A percentile compares a stretch with the other conserved stretches of the same genome.
phyloP scores from a whole-genome alignment of 2,888 invertebrate genomes.

The Mythimna vitellina region DNA sequence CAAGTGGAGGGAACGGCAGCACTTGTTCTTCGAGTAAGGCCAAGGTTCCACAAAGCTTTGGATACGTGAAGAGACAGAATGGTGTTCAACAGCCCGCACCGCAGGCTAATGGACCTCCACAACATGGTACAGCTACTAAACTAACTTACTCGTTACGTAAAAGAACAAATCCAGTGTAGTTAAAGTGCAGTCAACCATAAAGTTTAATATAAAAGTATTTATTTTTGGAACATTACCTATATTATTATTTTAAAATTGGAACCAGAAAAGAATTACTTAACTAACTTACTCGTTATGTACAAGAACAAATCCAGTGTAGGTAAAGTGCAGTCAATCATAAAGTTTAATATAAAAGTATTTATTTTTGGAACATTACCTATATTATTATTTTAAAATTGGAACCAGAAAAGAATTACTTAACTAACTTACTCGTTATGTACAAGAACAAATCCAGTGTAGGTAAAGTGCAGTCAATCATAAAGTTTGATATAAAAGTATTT shows the following conservation, averaged over 20 bases:
- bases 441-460: background rate
- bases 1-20: slow-evolving; percentile 90
- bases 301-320: background rate
- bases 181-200: too few relatives aligned
- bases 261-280: background rate
- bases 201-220: background rate
- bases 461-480: too few relatives aligned
- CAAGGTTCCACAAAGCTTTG: slow-evolving; percentile 96
- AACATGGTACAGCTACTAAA: slow-evolving; percentile 72
- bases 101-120: slow-evolving; percentile 82
- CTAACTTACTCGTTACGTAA: background rate
- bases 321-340: too few relatives aligned
- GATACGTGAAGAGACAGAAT: slow-evolving; percentile 95
- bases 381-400: background rate
- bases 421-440: background rate
- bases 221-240: background rate
- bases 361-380: background rate
- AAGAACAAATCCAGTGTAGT: background rate
- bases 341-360: background rate
- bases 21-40: slow-evolving; percentile 91
- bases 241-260: background rate
- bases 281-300: background rate
- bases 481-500: background rate
- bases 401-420: background rate
- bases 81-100: slow-evolving; percentile 89